phyloP scores from a whole-genome alignment of 2,113 vertebrate genomes.

The Pleuronectes platessa region DNA sequence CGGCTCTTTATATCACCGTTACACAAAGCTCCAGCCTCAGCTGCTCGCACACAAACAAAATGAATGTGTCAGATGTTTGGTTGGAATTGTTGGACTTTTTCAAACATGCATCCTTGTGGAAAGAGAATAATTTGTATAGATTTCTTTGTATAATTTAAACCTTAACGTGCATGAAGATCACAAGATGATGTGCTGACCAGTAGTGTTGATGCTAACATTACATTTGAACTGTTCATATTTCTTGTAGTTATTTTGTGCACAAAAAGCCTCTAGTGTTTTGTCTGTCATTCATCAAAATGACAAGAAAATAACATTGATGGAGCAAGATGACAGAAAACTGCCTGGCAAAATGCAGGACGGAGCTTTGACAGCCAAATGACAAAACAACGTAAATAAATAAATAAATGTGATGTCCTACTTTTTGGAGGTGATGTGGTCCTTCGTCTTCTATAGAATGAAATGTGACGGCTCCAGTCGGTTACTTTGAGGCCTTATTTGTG shows the following conservation, averaged over 20 bases:
- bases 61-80: neutral
- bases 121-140: neutral
- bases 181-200: neutral
- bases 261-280: neutral
- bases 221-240: neutral
- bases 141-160: neutral
- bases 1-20: constrained; percentile 13
- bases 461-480: neutral
- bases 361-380: neutral
- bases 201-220: too few relatives aligned
- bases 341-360: neutral
- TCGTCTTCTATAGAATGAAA: neutral
- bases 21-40: constrained; percentile 27
- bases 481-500: neutral
- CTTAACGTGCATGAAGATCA: neutral
- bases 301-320: neutral
- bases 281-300: neutral
- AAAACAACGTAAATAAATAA: neutral
- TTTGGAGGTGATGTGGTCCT: neutral
- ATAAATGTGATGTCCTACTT: neutral
- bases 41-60: constrained; percentile 6
- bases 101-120: neutral
- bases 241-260: neutral
- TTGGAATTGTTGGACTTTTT: neutral
- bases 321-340: neutral